phyloP scores from a whole-genome alignment of 2,888 invertebrate species.

The Cyaniris semiargus region DNA sequence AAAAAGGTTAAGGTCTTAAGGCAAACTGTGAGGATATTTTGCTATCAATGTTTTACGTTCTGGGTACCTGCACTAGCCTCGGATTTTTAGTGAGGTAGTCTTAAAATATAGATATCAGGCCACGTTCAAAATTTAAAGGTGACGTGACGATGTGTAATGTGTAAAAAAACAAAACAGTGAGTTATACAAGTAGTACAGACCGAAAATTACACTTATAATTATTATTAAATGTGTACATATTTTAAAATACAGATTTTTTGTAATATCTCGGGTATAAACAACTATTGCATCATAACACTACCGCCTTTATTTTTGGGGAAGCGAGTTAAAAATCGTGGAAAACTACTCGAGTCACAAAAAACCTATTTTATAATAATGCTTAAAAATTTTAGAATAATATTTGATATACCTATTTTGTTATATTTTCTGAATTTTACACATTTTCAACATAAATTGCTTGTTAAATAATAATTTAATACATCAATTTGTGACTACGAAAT shows the following conservation, averaged over 20 bases:
- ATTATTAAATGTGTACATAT: no score
- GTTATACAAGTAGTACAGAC: no score
- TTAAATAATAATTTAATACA: neutral
- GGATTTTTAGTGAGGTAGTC: no score
- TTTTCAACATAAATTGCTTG: neutral
- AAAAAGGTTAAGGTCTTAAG: neutral
- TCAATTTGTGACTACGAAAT: neutral
- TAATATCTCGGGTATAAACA: neutral
- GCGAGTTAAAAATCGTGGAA: neutral
- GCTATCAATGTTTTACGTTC: no score
- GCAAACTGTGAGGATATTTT: no score
- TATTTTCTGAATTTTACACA: neutral
- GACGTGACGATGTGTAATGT: no score
- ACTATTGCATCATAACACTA: neutral
- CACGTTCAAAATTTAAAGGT: no score
- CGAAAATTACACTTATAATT: no score
- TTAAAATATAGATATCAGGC: no score
- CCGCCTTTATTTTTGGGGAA: neutral
- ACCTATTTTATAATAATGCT: neutral
- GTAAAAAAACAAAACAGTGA: no score
- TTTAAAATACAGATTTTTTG: neutral
- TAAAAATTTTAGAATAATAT: conserved; percentile 14
- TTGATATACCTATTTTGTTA: neutral
- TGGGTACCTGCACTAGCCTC: no score
- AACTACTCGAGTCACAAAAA: neutral